These are phyloP conservation scores for Thamnaconus septentrionalis DNA, from an alignment of 2,113 vertebrate species.

Conservation along the genomic window DNA sequence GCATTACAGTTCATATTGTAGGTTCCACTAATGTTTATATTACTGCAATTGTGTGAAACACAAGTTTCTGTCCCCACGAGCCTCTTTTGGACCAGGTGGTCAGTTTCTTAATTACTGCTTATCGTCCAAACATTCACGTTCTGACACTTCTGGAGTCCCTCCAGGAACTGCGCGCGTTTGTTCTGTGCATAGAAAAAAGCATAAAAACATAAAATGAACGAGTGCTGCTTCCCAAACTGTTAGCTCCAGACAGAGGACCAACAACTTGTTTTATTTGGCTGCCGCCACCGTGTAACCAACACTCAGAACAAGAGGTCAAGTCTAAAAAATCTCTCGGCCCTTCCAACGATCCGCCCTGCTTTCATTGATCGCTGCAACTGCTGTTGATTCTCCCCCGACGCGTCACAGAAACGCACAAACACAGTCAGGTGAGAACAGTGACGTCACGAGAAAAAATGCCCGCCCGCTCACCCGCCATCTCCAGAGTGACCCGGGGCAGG, in stretches of 20 bases:
- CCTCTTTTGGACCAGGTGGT: neutral
- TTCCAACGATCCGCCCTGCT: slow-evolving; percentile 9
- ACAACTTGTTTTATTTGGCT: neutral
- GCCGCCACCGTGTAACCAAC: neutral
- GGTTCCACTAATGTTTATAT: no score
- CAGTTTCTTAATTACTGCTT: neutral
- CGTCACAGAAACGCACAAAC: slow-evolving; percentile 1
- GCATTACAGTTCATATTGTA: no score
- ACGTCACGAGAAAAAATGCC: neutral
- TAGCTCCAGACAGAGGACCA: slow-evolving; percentile 3
- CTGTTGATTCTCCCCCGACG: no score
- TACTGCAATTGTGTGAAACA: neutral
- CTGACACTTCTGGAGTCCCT: neutral
- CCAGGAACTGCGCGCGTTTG: neutral
- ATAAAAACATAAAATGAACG: no score
- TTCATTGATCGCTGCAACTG: slow-evolving; percentile 1
- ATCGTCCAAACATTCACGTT: no score
- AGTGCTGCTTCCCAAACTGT: no score
- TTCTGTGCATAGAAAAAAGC: no score
- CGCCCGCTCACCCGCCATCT: slow-evolving; percentile 26
- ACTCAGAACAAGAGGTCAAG: no score
- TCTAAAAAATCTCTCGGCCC: no score
- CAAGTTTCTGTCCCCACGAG: neutral
- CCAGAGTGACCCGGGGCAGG: slow-evolving; percentile 40
- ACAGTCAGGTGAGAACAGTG: slow-evolving; percentile 28